Evolutionary conservation across 2,888 invertebrate species (phyloP).

Genomic region (Amphipyra berbera): DNA sequence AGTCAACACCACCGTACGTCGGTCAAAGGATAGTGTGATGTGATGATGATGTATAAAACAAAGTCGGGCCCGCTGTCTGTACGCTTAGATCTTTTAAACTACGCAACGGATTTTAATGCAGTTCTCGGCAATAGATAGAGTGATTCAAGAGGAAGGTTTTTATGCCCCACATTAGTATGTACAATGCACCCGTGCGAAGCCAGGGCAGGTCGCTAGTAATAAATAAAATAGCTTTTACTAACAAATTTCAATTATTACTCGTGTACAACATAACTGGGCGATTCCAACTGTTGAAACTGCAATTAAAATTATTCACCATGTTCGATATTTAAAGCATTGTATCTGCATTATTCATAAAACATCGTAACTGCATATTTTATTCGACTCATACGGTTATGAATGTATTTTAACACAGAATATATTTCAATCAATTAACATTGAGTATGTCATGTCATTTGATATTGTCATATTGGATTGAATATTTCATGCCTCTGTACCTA

Average conservation of each 20-base stretch:
- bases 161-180: no score
- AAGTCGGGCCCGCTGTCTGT: no score
- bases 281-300: conserved; percentile 13
- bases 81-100: no score
- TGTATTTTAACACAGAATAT: conserved; percentile 11
- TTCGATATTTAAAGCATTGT: conserved; percentile 16
- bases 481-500: background rate
- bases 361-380: conserved; percentile 14
- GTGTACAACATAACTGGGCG: conserved; percentile 1
- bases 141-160: no score
- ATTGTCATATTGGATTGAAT: background rate
- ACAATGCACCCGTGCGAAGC: no score
- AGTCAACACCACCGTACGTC: background rate
- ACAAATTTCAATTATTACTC: conserved; percentile 13
- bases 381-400: background rate
- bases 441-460: background rate
- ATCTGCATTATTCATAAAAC: conserved; percentile 2
- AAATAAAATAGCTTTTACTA: background rate
- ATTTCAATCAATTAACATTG: conserved; percentile 4
- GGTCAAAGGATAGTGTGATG: no score
- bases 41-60: no score
- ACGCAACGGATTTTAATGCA: no score
- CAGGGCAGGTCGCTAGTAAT: background rate
- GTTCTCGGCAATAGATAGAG: no score
- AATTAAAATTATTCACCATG: background rate